A percentile compares a stretch with the other conserved stretches of the same genome.
Evolutionary conservation across 1,140 invertebrate species (phyloP).

Genomic region (Lamellibrachia luymesi): DNA sequence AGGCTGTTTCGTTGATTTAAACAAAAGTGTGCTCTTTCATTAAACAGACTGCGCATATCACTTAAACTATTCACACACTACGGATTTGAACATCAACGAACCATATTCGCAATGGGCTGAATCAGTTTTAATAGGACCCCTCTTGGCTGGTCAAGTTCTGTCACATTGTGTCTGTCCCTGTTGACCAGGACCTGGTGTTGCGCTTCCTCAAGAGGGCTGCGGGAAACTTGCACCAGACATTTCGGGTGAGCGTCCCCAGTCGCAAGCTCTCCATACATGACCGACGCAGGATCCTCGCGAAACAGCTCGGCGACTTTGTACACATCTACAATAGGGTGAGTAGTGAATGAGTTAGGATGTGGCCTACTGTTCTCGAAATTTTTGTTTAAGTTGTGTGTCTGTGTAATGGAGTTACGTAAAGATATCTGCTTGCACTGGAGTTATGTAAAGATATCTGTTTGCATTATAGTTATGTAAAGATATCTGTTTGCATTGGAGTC

Average conservation of each 20-base stretch:
- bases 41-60: no score
- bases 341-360: background rate
- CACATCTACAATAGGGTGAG: slow-evolving; percentile 78
- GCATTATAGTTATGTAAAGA: no score
- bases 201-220: slow-evolving; percentile 79
- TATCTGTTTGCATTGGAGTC: no score
- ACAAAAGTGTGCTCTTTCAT: background rate
- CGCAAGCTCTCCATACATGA: slow-evolving; percentile 79
- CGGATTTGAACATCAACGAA: no score
- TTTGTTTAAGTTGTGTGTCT: background rate
- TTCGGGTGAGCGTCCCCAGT: slow-evolving; percentile 71
- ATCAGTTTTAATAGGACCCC: background rate
- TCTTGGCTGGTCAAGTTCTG: background rate
- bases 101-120: no score
- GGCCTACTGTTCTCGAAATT: background rate
- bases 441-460: no score
- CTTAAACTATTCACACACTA: no score
- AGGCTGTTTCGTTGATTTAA: background rate
- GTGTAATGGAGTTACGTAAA: background rate
- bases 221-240: slow-evolving; percentile 73
- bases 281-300: slow-evolving; percentile 80
- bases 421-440: no score
- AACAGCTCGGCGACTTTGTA: slow-evolving; percentile 88
- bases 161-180: slow-evolving; percentile 8
- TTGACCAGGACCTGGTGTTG: slow-evolving; percentile 66